These are phyloP conservation scores for Oreotrochilus melanogaster DNA, from an alignment of 2,113 vertebrate genomes.

Conservation along the genomic window DNA sequence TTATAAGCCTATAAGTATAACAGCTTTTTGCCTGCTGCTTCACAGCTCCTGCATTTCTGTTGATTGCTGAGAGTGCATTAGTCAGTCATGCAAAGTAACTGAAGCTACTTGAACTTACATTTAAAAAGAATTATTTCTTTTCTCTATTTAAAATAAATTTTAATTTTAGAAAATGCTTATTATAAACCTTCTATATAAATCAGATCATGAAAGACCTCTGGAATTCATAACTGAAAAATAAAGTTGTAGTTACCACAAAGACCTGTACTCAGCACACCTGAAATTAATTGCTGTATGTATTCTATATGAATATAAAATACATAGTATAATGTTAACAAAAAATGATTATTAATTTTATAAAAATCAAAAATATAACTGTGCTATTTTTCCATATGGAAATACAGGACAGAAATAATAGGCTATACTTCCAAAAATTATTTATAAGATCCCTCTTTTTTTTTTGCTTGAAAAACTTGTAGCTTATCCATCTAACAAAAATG, in stretches of 20 bases:
- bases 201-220: background rate
- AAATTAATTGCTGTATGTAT: background rate
- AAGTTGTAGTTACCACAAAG: background rate
- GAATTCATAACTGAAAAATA: background rate
- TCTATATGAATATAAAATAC: background rate
- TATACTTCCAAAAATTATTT: background rate
- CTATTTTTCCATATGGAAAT: background rate
- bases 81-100: background rate
- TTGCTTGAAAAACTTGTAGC: background rate
- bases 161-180: background rate
- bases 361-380: background rate
- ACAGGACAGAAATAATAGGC: background rate
- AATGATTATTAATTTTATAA: background rate
- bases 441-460: background rate
- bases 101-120: background rate
- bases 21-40: background rate
- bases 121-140: background rate
- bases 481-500: background rate
- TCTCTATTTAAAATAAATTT: background rate
- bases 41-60: background rate
- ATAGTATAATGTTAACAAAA: background rate
- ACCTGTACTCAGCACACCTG: background rate
- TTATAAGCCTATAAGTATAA: background rate
- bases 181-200: background rate
- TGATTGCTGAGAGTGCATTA: background rate